phyloP scores from a whole-genome alignment of 2,113 vertebrate species.

The Alligator sinensis region DNA sequence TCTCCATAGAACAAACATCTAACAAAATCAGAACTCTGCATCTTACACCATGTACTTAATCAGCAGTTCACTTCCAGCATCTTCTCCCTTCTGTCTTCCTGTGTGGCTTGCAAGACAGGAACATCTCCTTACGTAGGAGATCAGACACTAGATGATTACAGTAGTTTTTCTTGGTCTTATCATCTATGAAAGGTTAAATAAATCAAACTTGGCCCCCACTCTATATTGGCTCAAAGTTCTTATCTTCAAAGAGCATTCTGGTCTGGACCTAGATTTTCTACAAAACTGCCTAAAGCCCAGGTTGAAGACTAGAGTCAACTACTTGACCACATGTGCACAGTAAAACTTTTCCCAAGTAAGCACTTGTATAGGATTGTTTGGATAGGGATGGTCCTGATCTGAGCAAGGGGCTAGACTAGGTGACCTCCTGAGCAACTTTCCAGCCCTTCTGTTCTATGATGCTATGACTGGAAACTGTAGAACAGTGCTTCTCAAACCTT shows the following conservation, averaged over 20 bases:
- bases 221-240: background rate
- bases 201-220: background rate
- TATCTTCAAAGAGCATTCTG: background rate
- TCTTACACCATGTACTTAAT: background rate
- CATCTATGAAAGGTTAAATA: background rate
- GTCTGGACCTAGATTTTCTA: background rate
- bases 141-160: too few relatives aligned
- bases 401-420: too few relatives aligned
- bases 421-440: too few relatives aligned
- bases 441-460: too few relatives aligned
- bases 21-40: background rate
- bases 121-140: too few relatives aligned
- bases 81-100: background rate
- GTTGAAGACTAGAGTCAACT: rapidly evolving
- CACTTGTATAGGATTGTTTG: too few relatives aligned
- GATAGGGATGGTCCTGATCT: too few relatives aligned
- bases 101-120: background rate
- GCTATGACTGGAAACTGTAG: too few relatives aligned
- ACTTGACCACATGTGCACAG: rapidly evolving
- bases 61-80: background rate
- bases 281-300: rapidly evolving
- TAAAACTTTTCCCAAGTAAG: background rate
- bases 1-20: background rate
- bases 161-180: background rate
- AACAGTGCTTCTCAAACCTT: too few relatives aligned